Conservation (phyloP, 2,113 vertebrate species). For the Myocastor coypus region DNA sequence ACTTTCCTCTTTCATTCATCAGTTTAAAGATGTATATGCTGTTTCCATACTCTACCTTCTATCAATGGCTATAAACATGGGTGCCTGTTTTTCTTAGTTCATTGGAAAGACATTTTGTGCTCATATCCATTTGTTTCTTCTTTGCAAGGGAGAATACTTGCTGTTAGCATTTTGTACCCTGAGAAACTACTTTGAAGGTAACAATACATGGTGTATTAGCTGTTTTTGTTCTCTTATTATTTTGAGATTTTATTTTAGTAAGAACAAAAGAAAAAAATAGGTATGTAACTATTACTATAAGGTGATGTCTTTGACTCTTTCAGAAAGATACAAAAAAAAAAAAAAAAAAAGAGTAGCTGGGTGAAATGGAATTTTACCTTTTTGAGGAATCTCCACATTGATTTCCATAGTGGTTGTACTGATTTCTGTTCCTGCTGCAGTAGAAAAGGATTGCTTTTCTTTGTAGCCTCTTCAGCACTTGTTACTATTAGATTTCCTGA, state of each 20-base stretch:
- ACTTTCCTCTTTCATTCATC: background rate
- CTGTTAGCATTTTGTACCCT: background rate
- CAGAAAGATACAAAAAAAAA: background rate
- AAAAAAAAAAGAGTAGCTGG: background rate
- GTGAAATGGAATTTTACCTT: background rate
- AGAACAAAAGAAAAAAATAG: background rate
- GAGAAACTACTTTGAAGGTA: background rate
- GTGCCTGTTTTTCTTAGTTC: background rate
- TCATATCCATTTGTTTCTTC: background rate
- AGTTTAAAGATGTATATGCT: background rate
- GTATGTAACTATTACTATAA: background rate
- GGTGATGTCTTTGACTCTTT: background rate
- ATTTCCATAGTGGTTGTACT: background rate
- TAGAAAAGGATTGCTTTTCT: background rate
- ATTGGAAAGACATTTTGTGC: background rate
- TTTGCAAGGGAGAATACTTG: background rate
- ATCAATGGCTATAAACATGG: background rate
- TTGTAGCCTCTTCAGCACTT: background rate
- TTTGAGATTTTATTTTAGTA: background rate
- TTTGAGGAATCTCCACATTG: background rate
- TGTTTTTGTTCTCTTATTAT: background rate
- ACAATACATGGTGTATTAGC: background rate
- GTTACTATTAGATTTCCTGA: background rate
- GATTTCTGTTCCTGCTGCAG: background rate
- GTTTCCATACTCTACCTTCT: background rate